Conservation (phyloP, 2,797 vertebrate genomes). For the Acomys russatus region DNA sequence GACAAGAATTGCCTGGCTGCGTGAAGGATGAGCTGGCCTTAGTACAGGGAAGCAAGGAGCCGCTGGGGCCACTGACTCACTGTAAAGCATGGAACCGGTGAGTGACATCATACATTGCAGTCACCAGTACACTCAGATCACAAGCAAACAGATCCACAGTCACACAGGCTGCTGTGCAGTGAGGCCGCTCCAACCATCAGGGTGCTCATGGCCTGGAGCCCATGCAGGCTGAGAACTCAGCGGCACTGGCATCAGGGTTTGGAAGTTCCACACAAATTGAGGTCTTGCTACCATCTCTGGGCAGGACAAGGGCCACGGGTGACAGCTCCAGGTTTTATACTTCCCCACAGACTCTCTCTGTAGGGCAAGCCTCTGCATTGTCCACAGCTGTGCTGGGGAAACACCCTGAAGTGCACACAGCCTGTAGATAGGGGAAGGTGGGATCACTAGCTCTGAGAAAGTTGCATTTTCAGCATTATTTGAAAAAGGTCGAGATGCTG, state of each 20-base stretch:
- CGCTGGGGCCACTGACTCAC: constrained; percentile 60
- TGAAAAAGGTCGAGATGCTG: constrained; percentile 29
- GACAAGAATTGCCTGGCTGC: constrained; percentile 19
- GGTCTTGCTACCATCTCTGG: not conserved
- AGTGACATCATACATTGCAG: constrained; percentile 37
- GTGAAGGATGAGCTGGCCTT: constrained; percentile 65
- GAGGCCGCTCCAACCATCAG: fast-evolving
- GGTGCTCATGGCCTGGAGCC: not conserved
- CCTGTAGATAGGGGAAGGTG: not conserved
- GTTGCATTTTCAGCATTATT: not conserved
- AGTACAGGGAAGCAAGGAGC: not conserved
- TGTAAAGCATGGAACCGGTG: constrained; percentile 56
- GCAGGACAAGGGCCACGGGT: not conserved
- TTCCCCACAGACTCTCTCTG: not conserved
- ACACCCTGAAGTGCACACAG: no score
- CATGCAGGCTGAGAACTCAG: not conserved
- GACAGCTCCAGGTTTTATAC: no score
- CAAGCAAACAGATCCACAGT: not conserved
- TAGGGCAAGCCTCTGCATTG: not conserved
- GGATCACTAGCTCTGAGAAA: not conserved
- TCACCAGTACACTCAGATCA: not conserved
- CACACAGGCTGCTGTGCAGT: constrained; percentile 42
- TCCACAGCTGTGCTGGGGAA: not conserved
- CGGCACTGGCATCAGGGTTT: not conserved
- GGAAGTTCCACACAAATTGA: not conserved